Percentiles rank a stretch among this genome's conserved stretches.
These are phyloP conservation scores for Pyralis farinalis DNA, from an alignment of 2,888 invertebrate species.

Conservation along the genomic window DNA sequence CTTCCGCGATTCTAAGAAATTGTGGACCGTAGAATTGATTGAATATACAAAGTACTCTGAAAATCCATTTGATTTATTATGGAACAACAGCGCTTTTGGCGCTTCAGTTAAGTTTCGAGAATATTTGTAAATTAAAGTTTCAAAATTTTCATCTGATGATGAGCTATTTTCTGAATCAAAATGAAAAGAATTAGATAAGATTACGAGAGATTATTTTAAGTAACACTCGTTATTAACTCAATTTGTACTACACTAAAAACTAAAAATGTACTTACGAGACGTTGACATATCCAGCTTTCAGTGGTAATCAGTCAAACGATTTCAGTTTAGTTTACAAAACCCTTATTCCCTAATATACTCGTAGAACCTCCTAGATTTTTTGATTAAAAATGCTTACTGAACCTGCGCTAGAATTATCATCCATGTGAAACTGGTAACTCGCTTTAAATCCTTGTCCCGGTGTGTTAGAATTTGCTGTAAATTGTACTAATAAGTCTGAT, in stretches of 20 bases:
- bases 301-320: too few relatives aligned
- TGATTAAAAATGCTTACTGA: conserved; percentile 53
- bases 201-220: too few relatives aligned
- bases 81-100: not conserved
- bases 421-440: conserved; percentile 85
- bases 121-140: not conserved
- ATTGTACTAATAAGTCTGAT: conserved; percentile 89
- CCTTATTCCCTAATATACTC: too few relatives aligned
- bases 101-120: not conserved
- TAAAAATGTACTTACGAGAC: too few relatives aligned
- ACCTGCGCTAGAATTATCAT: conserved; percentile 71
- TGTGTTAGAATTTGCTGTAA: conserved; percentile 89
- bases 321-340: too few relatives aligned
- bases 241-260: too few relatives aligned
- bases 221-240: too few relatives aligned
- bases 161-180: not conserved
- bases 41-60: not conserved
- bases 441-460: conserved; percentile 91
- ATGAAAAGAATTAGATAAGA: too few relatives aligned
- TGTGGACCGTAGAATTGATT: not conserved
- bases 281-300: too few relatives aligned
- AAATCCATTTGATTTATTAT: not conserved
- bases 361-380: too few relatives aligned
- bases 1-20: not conserved
- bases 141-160: not conserved